Evolutionary conservation across 2,797 vertebrate species (phyloP).

Genomic region (Enteromius radiatus): DNA sequence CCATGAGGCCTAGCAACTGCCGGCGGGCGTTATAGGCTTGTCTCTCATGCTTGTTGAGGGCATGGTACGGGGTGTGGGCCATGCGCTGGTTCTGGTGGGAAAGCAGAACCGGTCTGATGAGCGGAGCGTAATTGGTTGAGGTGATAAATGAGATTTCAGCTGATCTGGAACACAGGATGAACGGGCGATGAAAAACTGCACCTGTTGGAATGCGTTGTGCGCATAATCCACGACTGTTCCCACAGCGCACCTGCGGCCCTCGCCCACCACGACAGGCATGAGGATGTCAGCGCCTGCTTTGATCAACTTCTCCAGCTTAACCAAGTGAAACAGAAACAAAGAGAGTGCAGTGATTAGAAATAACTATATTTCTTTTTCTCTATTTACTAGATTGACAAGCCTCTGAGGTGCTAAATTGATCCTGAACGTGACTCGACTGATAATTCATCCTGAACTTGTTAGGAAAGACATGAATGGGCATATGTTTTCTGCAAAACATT

Average conservation of each 20-base stretch:
- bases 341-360: not conserved
- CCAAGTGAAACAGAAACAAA: conserved; percentile 38
- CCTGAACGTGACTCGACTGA: not conserved
- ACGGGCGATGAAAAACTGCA: conserved; percentile 56
- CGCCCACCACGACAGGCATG: conserved; percentile 76
- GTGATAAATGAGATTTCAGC: conserved; percentile 13
- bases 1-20: conserved; percentile 77
- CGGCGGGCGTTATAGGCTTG: conserved; percentile 70
- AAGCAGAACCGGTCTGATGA: not conserved
- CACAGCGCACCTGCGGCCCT: conserved; percentile 64
- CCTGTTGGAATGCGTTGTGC: conserved; percentile 81
- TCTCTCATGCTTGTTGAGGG: conserved; percentile 71
- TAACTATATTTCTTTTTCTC: not conserved
- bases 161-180: conserved; percentile 13
- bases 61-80: conserved; percentile 77
- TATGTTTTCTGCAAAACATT: not conserved
- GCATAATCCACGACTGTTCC: conserved; percentile 86
- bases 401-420: not conserved
- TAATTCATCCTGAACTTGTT: not conserved
- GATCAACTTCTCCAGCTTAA: conserved; percentile 79
- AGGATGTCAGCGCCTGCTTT: conserved; percentile 80
- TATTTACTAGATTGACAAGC: not conserved
- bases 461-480: not conserved
- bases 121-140: not conserved
- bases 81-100: conserved; percentile 78